Base-by-base conservation (phyloP, 2,113 vertebrate species). In the Dissostichus mawsoni region DNA sequence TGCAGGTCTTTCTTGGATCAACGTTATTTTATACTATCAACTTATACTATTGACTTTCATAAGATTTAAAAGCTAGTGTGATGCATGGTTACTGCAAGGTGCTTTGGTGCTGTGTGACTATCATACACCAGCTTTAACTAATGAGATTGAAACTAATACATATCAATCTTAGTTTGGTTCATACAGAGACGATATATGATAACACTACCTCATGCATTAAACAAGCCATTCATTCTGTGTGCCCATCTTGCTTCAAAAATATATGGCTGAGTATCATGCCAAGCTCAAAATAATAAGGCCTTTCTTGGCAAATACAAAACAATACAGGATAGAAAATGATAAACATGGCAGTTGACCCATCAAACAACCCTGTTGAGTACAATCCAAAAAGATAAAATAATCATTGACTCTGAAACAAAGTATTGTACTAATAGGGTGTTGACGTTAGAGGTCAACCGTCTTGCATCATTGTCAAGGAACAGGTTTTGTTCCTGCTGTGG, bases 261-360 rank as follows among this genome's bases (percentile, higher is more conserved):
- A 41, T 14, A 51, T 72, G 11, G 47, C 12, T 0, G 6, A 18
- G 6, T 17, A 23, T 11, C 44, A 72, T 16, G 50, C 47, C 17
- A 74, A 74, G 45, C 52, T 17, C 0, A 57, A 18, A n/a, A 36
- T 18, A 41, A 36, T 5, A 14, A 70, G 25, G 41, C 11, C 11
- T 69, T 76, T 57, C 25, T 74, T 45, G 57, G 50, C 65, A 78
- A 14, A 45, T 17, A 8, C 36, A 50, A 84, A 78, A 69, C 56
- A 75, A 67, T 4, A 69, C 52, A 29, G 56, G 64, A 50, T 8
- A 82, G 56, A 53, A 80, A 92, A 92, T 92, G 92, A 94, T 92
- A 72, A 55, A 87, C 58, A 83, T 76, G 88, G 89, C 92, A 94
- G 92, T 88, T 93, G 92, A 95, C 91, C 74, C 74, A 75, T 90